phyloP scores from a whole-genome alignment of 2,888 invertebrate genomes.

The Silvanus unidentatus region DNA sequence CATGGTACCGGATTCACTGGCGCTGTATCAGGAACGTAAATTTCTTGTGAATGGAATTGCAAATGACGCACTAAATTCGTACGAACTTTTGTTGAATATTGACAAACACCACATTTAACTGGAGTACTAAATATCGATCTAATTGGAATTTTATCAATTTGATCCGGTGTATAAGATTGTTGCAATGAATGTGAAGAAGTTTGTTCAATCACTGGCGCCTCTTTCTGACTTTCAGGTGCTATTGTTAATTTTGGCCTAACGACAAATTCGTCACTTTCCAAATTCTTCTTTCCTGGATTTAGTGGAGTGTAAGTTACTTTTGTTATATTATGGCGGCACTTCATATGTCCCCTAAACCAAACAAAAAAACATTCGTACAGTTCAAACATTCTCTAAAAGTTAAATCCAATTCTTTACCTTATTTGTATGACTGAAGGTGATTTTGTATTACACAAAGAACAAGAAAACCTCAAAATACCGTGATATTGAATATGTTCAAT shows the following conservation, averaged over 20 bases:
- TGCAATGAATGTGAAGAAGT: slow-evolving; percentile 10
- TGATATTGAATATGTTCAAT: slow-evolving; percentile 57
- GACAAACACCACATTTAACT: slow-evolving; percentile 51
- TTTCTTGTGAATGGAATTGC: slow-evolving; percentile 57
- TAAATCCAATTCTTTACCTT: slow-evolving; percentile 33
- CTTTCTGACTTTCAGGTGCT: slow-evolving; percentile 5
- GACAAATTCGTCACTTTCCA: slow-evolving; percentile 48
- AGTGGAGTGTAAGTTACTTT: slow-evolving; percentile 46
- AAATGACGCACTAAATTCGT: slow-evolving; percentile 68
- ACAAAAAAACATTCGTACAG: not conserved
- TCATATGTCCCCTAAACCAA: slow-evolving; percentile 48
- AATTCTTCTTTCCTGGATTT: slow-evolving; percentile 46
- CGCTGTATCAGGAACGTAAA: slow-evolving; percentile 57
- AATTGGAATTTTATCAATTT: slow-evolving; percentile 59
- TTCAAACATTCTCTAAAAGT: no score
- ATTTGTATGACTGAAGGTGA: slow-evolving; percentile 32
- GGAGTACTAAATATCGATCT: slow-evolving; percentile 58
- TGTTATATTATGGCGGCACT: slow-evolving; percentile 47
- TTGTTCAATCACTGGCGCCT: slow-evolving; percentile 7
- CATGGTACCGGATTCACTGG: slow-evolving; percentile 80
- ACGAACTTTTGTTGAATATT: slow-evolving; percentile 59
- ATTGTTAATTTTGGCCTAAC: slow-evolving; percentile 40
- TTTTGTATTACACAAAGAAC: slow-evolving; percentile 52
- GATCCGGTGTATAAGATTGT: slow-evolving; percentile 51
- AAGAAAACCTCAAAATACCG: slow-evolving; percentile 53